These are phyloP conservation scores for Clitarchus hookeri DNA, from an alignment of 2,888 invertebrate genomes.

Conservation along the genomic window DNA sequence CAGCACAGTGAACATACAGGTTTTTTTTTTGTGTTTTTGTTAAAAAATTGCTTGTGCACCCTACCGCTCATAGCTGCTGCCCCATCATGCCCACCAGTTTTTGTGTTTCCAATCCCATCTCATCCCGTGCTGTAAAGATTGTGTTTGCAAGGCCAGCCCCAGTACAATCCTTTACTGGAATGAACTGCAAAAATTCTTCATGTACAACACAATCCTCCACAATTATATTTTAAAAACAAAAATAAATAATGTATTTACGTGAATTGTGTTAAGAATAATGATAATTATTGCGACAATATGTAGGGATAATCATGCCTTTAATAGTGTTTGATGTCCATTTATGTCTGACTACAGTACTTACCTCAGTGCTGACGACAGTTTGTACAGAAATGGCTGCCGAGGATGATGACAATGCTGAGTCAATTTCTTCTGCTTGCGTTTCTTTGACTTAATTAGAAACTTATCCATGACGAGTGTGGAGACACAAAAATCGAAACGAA, in stretches of 20 bases:
- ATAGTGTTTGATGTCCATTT: too few relatives aligned
- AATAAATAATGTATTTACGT: neutral
- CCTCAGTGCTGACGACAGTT: neutral
- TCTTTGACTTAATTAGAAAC: too few relatives aligned
- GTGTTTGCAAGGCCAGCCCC: neutral
- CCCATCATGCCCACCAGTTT: neutral
- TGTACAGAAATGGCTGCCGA: neutral
- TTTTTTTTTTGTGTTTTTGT: too few relatives aligned
- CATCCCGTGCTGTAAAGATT: neutral
- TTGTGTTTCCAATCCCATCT: neutral
- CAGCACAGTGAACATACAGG: too few relatives aligned
- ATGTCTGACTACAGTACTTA: too few relatives aligned
- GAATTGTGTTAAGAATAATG: neutral
- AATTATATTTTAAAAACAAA: too few relatives aligned
- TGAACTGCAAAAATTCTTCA: slow-evolving; percentile 10
- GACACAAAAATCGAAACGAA: too few relatives aligned
- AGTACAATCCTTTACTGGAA: neutral
- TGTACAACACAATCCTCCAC: neutral
- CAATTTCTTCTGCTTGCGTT: too few relatives aligned
- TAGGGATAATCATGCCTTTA: too few relatives aligned
- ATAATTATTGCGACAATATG: neutral
- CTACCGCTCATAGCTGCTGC: too few relatives aligned
- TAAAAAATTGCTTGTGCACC: too few relatives aligned
- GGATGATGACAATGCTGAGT: neutral
- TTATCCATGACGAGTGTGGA: too few relatives aligned